Conservation (phyloP, 2,888 invertebrate genomes). For the Limenitis camilla region DNA sequence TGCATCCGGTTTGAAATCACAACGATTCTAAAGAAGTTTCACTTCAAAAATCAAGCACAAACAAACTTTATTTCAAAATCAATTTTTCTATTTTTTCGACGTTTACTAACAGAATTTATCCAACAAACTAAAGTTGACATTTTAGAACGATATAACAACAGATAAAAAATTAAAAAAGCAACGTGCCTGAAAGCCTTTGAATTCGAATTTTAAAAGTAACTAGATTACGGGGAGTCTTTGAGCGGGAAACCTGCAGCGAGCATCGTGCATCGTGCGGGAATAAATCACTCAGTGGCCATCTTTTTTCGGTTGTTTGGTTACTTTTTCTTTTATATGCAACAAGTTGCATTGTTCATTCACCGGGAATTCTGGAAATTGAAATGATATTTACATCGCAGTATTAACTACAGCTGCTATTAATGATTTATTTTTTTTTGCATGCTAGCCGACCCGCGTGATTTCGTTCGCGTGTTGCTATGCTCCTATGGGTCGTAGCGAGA, state of each 20-base stretch:
- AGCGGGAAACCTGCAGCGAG: neutral
- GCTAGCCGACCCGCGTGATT: too few relatives aligned
- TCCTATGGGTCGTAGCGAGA: too few relatives aligned
- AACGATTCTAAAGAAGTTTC: too few relatives aligned
- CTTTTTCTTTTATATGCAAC: conserved; percentile 29
- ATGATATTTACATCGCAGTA: neutral
- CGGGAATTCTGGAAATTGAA: conserved; percentile 3
- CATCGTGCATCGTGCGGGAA: conserved; percentile 18
- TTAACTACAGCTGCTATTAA: neutral
- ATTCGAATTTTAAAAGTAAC: conserved; percentile 10
- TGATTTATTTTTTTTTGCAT: neutral
- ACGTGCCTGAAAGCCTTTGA: conserved; percentile 9
- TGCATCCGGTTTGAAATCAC: too few relatives aligned
- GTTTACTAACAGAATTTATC: too few relatives aligned
- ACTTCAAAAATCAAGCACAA: too few relatives aligned
- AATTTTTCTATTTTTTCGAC: too few relatives aligned
- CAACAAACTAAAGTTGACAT: too few relatives aligned
- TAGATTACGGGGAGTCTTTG: conserved; percentile 10
- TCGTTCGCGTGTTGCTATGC: too few relatives aligned
- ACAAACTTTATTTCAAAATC: too few relatives aligned
- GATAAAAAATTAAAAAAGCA: conserved; percentile 6
- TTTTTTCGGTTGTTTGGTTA: conserved; percentile 26
- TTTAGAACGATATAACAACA: too few relatives aligned
- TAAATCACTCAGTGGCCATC: conserved; percentile 25
- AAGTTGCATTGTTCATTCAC: conserved; percentile 22